These are phyloP conservation scores for Perca flavescens DNA, from an alignment of 2,113 vertebrate genomes.

Conservation along the genomic window DNA sequence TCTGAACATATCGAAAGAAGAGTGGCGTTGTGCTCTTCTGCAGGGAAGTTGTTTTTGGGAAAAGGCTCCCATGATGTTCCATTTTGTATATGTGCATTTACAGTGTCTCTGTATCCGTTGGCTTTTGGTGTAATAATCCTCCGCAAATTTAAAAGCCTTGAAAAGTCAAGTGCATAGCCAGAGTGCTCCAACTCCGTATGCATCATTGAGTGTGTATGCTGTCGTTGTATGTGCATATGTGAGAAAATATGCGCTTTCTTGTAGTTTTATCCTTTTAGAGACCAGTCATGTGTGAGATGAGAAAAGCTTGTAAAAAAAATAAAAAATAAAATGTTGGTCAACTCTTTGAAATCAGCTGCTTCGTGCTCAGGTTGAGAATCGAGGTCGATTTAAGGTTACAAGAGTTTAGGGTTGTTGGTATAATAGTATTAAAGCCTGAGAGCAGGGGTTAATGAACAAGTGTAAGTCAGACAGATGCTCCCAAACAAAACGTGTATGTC, in stretches of 20 bases:
- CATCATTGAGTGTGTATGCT: neutral
- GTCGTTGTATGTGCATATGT: neutral
- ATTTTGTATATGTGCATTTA: neutral
- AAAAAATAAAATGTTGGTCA: neutral
- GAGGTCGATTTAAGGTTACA: slow-evolving; percentile 32
- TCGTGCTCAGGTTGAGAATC: neutral
- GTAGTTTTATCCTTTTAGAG: slow-evolving; percentile 24
- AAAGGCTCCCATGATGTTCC: neutral
- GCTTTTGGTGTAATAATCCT: slow-evolving; percentile 20
- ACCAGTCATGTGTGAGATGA: slow-evolving; percentile 26
- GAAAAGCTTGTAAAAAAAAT: neutral
- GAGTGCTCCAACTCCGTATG: slow-evolving; percentile 3
- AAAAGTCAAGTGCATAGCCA: slow-evolving; percentile 21
- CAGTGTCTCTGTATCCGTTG: neutral
- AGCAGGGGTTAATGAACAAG: slow-evolving; percentile 66
- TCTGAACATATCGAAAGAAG: neutral
- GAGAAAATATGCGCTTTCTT: neutral
- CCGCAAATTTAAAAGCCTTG: slow-evolving; percentile 17
- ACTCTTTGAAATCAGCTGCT: slow-evolving; percentile 4
- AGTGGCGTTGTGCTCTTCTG: neutral
- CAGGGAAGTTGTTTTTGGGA: neutral
- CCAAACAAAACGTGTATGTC: slow-evolving; percentile 52
- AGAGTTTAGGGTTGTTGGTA: slow-evolving; percentile 32
- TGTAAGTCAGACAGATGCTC: slow-evolving; percentile 54
- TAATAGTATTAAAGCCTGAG: slow-evolving; percentile 48